phyloP scores from a whole-genome alignment of 2,113 vertebrate genomes.

The Diadophis punctatus region DNA sequence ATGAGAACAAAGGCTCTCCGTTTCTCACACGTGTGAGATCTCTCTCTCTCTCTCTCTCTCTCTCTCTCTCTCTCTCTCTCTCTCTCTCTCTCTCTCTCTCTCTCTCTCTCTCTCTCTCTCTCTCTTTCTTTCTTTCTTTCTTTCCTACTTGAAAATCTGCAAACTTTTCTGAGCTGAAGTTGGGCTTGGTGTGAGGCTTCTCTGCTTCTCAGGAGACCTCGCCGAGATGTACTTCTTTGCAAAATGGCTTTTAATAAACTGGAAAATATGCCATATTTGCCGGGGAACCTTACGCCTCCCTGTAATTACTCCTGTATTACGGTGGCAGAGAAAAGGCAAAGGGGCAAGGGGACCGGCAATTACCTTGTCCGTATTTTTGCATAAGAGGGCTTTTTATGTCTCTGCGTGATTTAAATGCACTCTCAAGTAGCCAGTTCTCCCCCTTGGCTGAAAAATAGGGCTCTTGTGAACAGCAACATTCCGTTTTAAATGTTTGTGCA shows the following conservation, averaged over 20 bases:
- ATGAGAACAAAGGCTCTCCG: not conserved
- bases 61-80: too few species aligned
- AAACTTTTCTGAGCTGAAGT: not conserved
- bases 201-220: not conserved
- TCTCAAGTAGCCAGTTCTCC: not conserved
- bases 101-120: too few species aligned
- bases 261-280: not conserved
- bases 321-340: constrained; percentile 30
- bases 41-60: not conserved
- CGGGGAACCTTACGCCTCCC: not conserved
- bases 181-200: not conserved
- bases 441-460: not conserved
- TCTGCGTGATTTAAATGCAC: constrained; percentile 11
- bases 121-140: too few species aligned
- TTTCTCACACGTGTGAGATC: not conserved
- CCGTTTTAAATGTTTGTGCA: not conserved
- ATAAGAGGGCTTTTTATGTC: constrained; percentile 28
- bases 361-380: not conserved
- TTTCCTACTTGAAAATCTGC: not conserved
- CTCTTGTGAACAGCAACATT: not conserved
- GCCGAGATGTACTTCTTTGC: not conserved
- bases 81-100: too few species aligned
- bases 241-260: constrained; percentile 19
- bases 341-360: not conserved
- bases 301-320: constrained; percentile 17